Conservation (phyloP, 2,113 vertebrate genomes). For the Machaerirhynchus nigripectus region DNA sequence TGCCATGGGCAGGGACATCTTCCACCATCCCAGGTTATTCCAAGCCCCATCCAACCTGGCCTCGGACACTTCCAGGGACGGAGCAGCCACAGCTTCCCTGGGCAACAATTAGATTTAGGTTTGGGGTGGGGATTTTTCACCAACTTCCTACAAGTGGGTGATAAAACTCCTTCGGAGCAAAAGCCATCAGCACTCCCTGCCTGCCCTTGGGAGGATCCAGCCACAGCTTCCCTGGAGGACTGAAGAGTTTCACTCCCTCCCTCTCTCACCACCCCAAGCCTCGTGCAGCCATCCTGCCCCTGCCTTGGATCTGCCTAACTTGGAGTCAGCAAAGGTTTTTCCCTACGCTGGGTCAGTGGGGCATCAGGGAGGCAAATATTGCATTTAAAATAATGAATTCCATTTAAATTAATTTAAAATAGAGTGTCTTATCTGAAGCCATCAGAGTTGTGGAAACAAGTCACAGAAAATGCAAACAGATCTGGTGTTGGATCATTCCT, state of each 20-base stretch:
- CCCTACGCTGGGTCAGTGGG: not conserved
- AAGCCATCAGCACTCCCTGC: not conserved
- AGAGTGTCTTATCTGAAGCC: not conserved
- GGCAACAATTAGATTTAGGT: not conserved
- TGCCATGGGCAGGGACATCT: not conserved
- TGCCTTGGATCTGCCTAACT: not conserved
- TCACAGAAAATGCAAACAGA: not conserved
- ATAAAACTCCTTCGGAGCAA: not conserved
- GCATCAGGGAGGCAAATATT: not conserved
- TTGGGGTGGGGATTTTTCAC: not conserved
- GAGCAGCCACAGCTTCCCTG: not conserved
- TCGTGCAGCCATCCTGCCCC: not conserved
- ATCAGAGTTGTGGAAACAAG: not conserved
- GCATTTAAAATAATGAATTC: not conserved
- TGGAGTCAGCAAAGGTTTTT: not conserved
- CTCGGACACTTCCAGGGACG: not conserved
- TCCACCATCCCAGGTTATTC: not conserved
- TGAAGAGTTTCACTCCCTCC: not conserved
- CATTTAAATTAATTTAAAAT: not conserved
- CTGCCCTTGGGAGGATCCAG: not conserved
- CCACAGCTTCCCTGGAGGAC: not conserved
- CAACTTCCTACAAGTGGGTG: not conserved
- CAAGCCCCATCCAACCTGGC: not conserved
- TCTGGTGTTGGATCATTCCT: not conserved
- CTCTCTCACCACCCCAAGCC: not conserved